Base-by-base conservation (phyloP, 2,888 invertebrate genomes). In the Crematogaster levior region DNA sequence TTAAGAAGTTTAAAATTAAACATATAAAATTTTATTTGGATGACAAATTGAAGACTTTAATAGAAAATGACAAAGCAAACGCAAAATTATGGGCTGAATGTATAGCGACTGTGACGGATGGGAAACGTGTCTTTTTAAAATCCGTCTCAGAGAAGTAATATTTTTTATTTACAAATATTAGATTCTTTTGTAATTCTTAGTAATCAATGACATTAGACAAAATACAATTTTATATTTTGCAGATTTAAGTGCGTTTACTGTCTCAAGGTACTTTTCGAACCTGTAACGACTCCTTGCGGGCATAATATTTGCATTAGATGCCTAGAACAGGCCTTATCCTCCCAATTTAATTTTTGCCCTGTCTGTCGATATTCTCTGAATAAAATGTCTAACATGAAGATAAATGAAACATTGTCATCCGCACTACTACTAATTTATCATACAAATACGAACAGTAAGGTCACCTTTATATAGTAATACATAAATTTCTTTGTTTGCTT, bases 161-260 rank as follows among this genome's bases (percentile, higher is more conserved):
- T 73, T 46, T 21, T 70, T 74, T 56, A 0, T 56, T 56, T 6
- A 2, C 43, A 51, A 37, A 24, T 37, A 21, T 74, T 34, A 30
- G 12, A 21, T 15, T 3, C 10, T 34, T 46, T 43, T 21, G 37
- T 15, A 24, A 34, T 9, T 43, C 21, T 53, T 21, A 15, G 1
- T 60, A 43, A 61, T 46, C 9, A 40, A 56, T 51, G 6, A 68
- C 4, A 24, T 6, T 72, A 61, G 1, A 56, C 21, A 53, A 2
- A 48, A 48, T 46, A 1, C 15, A 18, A 74, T 74, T 48, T 61
- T 74, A 40, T 30, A 34, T 43, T 58, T 88, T 90, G 15, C 81
- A 93, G 95, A 74, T 98, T 98, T 92, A 95, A 95, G n/a, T 98
- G 98, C 91, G 96, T 97, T 68, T 97, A 97, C 90, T 98, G 98